phyloP scores from a whole-genome alignment of 2,888 invertebrate species.

The Nudaria mundana region DNA sequence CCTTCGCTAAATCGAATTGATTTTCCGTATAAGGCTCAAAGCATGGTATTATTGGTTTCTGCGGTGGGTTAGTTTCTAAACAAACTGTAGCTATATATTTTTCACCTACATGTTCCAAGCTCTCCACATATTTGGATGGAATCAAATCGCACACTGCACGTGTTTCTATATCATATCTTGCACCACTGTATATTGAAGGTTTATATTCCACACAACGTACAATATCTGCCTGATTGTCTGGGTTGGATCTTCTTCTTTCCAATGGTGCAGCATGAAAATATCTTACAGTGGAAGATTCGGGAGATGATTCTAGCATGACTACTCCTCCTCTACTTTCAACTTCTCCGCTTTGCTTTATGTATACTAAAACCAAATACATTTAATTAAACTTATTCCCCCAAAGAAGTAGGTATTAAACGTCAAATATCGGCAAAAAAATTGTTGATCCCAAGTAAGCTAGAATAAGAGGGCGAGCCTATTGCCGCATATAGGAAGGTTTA shows the following conservation, averaged over 20 bases:
- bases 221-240: constrained; percentile 71
- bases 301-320: constrained; percentile 56
- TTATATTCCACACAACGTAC: constrained; percentile 73
- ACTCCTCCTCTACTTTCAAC: constrained; percentile 83
- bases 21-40: constrained; percentile 54
- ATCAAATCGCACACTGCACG: constrained; percentile 15
- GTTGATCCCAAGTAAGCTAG: no score
- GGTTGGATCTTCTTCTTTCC: constrained; percentile 59
- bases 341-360: constrained; percentile 84
- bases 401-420: no score
- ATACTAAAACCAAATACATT: constrained; percentile 41
- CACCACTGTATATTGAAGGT: background rate
- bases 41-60: constrained; percentile 35
- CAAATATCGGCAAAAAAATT: no score
- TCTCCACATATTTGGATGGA: constrained; percentile 1
- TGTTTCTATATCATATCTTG: constrained; percentile 48
- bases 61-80: constrained; percentile 52
- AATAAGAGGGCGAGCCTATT: no score
- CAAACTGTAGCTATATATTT: constrained; percentile 46
- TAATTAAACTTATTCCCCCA: no score
- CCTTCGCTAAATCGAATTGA: constrained; percentile 53
- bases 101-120: background rate
- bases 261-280: constrained; percentile 61
- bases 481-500: no score
- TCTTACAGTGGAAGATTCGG: constrained; percentile 56